Base-by-base conservation (phyloP, 2,888 invertebrate genomes). In the Seladonia tumulorum region DNA sequence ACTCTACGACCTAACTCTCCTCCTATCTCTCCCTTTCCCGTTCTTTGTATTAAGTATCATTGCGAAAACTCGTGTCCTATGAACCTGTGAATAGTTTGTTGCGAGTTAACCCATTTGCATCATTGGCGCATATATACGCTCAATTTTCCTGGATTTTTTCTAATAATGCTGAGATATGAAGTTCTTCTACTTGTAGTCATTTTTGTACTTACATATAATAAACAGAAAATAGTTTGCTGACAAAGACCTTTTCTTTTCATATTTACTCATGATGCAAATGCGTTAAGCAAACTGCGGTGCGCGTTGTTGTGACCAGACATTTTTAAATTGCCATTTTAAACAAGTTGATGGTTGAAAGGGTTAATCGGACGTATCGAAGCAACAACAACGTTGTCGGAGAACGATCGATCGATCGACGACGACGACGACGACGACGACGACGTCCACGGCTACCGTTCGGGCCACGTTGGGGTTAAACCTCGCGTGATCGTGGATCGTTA, bases 401-500 rank as follows among this genome's bases (percentile, higher is more conserved):
- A 18, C 35, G 29, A 66, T 29, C 66, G 29, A 35, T 66, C 35
- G 66, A 66, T 66, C 60, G 14, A n/a, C 12, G 60, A 60, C 35
- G 35, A 35, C 60, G 25, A 25, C 12, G 35, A 35, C 35, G 35
- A 35, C 35, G 35, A 35, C 35, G 35, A 0, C 29, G 7, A 29
- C 18, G 7, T 29, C 66, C 14, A 35, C 18, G 60, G 53, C 60
- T 29, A 63, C 29, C 25, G 60, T 63, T 63, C 16, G 10, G 22
- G 0, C 53, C n/a, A 53, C n/a, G 53, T 53, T 53, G 3, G 63
- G 63, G 35, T 68, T 45, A n/a, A 18, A 16, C 42, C 42, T 45
- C 45, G 63, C 75, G 74, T 75, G 72, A 68, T 14, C 35, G 66
- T 49, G 53, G 16, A 78, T 68, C 74, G 80, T 85, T 85, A 81